These are phyloP conservation scores for Pinna nobilis DNA, from an alignment of 1,140 invertebrate species.

Conservation along the genomic window DNA sequence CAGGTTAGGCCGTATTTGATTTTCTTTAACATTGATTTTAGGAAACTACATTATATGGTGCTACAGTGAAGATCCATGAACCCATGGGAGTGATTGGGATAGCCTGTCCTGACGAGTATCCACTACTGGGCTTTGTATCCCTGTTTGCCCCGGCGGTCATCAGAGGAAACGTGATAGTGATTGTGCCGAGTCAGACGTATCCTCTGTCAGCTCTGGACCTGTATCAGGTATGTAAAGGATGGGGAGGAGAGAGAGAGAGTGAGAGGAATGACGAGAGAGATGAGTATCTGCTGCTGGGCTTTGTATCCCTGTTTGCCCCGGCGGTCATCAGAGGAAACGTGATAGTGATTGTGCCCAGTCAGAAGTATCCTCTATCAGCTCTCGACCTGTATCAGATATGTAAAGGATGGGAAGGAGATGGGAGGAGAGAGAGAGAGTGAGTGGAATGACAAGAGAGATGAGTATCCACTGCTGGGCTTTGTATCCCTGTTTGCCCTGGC, in stretches of 20 bases:
- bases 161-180: conserved; percentile 75
- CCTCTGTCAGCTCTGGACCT: conserved; percentile 74
- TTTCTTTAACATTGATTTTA: conserved; percentile 36
- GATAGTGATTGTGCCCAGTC: conserved; percentile 75
- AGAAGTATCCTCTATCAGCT: conserved; percentile 73
- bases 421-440: neutral
- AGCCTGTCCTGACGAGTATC: conserved; percentile 74
- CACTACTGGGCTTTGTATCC: conserved; percentile 76
- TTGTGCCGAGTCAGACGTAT: conserved; percentile 75
- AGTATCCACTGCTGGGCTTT: conserved; percentile 74
- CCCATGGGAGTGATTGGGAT: conserved; percentile 77
- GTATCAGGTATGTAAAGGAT: conserved; percentile 72
- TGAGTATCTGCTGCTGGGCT: conserved; percentile 73
- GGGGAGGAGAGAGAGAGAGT: neutral
- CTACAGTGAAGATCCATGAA: conserved; percentile 74
- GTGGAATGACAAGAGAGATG: too few species aligned
- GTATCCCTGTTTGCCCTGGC: conserved; percentile 75
- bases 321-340: conserved; percentile 76
- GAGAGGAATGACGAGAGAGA: conserved; percentile 42
- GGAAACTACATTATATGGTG: conserved; percentile 76
- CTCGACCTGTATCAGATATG: conserved; percentile 76
- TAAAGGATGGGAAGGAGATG: neutral
- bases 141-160: conserved; percentile 75
- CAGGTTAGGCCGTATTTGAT: neutral
- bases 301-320: conserved; percentile 75